A percentile compares a stretch with the other conserved stretches of the same genome.
phyloP scores from a whole-genome alignment of 2,888 invertebrate genomes.

The Oscheius sp. region DNA sequence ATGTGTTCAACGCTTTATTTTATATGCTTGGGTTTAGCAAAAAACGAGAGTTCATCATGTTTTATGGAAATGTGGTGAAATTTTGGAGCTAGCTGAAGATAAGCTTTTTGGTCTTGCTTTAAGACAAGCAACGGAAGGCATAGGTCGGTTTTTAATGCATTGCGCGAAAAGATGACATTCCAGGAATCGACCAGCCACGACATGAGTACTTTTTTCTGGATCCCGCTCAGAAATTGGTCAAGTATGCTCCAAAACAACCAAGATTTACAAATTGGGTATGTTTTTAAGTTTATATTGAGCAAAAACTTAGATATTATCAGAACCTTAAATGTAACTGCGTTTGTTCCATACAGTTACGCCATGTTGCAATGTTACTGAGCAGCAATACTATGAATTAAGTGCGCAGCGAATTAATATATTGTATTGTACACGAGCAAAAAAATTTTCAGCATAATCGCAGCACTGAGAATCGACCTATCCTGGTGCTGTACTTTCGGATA shows the following conservation, averaged over 20 bases:
- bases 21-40: constrained; percentile 34
- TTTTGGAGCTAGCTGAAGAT: constrained; percentile 55
- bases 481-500: constrained; percentile 64
- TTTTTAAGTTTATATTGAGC: neutral
- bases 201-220: constrained; percentile 64
- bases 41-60: constrained; percentile 60
- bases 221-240: constrained; percentile 56
- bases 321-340: neutral
- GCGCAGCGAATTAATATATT: neutral
- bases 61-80: constrained; percentile 59
- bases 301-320: neutral
- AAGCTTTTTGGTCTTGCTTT: constrained; percentile 58
- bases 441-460: constrained; percentile 48
- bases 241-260: constrained; percentile 60
- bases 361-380: constrained; percentile 17
- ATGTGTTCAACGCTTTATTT: constrained; percentile 11
- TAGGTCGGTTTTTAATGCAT: constrained; percentile 33
- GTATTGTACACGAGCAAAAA: too few species aligned
- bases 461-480: constrained; percentile 56
- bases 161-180: neutral
- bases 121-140: constrained; percentile 56
- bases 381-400: constrained; percentile 20
- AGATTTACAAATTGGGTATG: constrained; percentile 56
- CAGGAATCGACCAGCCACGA: constrained; percentile 54
- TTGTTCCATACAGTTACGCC: neutral